Conservation (phyloP, 2,888 invertebrate genomes). For the Acleris emargana region DNA sequence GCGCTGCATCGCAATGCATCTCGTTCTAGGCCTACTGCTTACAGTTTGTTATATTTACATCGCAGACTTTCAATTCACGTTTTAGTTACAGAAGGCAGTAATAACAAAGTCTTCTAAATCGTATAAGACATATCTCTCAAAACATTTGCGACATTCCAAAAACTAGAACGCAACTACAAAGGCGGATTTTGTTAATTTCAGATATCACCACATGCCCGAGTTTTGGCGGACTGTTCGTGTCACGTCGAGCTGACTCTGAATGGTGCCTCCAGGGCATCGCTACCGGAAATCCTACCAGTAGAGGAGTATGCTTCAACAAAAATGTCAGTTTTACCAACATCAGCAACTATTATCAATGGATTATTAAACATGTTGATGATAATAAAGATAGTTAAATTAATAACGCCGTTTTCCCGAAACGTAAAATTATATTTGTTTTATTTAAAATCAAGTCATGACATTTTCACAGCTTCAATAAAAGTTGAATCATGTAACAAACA, state of each 20-base stretch:
- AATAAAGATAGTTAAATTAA: slow-evolving; percentile 11
- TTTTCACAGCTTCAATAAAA: no score
- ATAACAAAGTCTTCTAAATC: no score
- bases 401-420: neutral
- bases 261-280: slow-evolving; percentile 64
- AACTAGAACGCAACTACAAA: no score
- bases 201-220: slow-evolving; percentile 69
- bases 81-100: no score
- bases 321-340: slow-evolving; percentile 60
- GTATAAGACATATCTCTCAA: no score
- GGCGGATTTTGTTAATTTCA: slow-evolving; percentile 44
- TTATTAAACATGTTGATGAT: slow-evolving; percentile 47
- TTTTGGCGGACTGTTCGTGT: slow-evolving; percentile 63
- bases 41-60: no score
- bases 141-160: neutral
- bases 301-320: slow-evolving; percentile 60
- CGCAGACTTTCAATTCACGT: no score
- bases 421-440: neutral
- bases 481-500: no score
- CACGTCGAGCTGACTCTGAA: slow-evolving; percentile 41
- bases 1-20: no score
- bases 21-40: no score
- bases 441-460: no score
- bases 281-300: slow-evolving; percentile 52
- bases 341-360: slow-evolving; percentile 43